Conservation (phyloP, 1,140 invertebrate species). For the Berghia stephanieae region DNA sequence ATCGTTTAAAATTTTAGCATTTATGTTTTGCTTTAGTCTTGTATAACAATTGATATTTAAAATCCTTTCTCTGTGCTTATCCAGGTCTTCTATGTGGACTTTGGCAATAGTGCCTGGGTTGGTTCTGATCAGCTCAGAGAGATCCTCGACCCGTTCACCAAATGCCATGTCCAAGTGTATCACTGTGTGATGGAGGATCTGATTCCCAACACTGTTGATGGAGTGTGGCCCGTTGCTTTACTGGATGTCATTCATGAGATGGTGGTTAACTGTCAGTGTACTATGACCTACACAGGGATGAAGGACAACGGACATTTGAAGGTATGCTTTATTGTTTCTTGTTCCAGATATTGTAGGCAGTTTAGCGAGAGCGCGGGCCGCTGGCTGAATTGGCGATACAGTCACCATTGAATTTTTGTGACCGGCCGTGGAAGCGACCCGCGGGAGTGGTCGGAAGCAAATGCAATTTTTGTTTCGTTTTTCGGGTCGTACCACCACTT, state of each 20-base stretch:
- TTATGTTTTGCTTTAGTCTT: too few species aligned
- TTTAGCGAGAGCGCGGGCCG: too few species aligned
- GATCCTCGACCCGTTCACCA: not conserved
- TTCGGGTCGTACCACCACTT: too few species aligned
- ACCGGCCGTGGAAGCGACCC: too few species aligned
- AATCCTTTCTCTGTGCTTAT: not conserved
- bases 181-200: constrained; percentile 8
- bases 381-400: too few species aligned
- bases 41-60: too few species aligned
- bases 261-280: constrained; percentile 9
- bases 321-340: too few species aligned
- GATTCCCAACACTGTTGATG: not conserved
- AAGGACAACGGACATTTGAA: not conserved
- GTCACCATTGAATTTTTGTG: too few species aligned
- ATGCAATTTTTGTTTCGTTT: too few species aligned
- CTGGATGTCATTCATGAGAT: not conserved
- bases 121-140: not conserved
- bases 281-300: not conserved
- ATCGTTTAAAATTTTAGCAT: not conserved
- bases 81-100: constrained; percentile 24
- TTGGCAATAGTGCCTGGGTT: constrained; percentile 24
- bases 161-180: not conserved
- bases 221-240: not conserved
- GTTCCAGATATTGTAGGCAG: too few species aligned
- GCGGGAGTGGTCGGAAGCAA: too few species aligned